Evolutionary conservation across 2,797 vertebrate genomes (phyloP).

Genomic region (Bradypus variegatus): DNA sequence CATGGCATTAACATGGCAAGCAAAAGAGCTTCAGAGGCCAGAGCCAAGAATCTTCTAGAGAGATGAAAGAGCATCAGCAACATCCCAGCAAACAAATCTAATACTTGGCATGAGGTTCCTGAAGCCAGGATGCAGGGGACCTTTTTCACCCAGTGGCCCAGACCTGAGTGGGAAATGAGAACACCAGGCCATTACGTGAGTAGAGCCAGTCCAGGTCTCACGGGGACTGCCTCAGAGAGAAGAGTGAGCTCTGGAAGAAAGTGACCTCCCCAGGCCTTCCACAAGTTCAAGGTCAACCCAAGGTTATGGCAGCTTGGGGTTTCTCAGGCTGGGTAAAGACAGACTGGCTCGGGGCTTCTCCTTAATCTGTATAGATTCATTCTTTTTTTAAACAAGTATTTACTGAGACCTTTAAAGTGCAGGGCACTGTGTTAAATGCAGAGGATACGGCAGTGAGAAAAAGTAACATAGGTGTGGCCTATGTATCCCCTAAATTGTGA

Average conservation of each 20-base stretch:
- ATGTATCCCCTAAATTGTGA: background rate
- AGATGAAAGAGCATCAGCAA: background rate
- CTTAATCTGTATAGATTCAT: background rate
- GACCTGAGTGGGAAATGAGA: background rate
- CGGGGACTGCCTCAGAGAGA: background rate
- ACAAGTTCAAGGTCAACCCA: background rate
- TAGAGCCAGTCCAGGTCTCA: background rate
- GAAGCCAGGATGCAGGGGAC: background rate
- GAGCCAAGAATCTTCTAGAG: background rate
- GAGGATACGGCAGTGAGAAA: background rate
- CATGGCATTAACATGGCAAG: background rate
- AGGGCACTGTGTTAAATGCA: background rate
- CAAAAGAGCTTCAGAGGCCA: background rate
- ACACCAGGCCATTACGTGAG: background rate
- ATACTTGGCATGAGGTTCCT: background rate
- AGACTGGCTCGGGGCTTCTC: background rate
- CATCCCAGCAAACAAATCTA: background rate
- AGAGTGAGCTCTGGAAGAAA: background rate
- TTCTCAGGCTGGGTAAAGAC: background rate
- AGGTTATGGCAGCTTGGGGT: background rate
- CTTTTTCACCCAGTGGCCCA: background rate
- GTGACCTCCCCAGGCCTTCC: background rate
- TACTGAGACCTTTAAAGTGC: background rate
- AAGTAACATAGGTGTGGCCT: background rate
- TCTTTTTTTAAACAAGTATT: background rate